Evolutionary conservation across 2,888 invertebrate species (phyloP).

Genomic region (Eurytoma californica): DNA sequence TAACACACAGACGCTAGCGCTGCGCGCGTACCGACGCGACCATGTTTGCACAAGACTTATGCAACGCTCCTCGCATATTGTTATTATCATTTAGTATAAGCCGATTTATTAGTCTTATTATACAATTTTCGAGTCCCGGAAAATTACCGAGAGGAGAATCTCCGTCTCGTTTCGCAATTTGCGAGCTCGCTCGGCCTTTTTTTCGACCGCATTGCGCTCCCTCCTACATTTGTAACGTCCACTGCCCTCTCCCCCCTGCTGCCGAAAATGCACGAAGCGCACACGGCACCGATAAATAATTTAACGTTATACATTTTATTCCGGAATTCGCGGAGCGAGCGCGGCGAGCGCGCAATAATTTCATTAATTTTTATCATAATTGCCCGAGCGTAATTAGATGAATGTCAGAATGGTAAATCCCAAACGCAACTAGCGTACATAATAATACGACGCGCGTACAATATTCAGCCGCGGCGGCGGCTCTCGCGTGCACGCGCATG

Average conservation of each 20-base stretch:
- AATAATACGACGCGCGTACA: conserved; percentile 55
- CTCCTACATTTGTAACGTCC: no score
- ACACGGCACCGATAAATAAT: conserved; percentile 2
- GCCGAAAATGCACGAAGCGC: background rate
- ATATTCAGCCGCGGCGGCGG: conserved; percentile 37
- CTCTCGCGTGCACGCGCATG: background rate
- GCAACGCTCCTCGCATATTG: conserved; percentile 52
- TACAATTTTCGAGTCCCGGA: conserved; percentile 53
- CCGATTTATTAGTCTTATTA: conserved; percentile 56
- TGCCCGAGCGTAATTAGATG: conserved; percentile 55
- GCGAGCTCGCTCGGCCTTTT: background rate
- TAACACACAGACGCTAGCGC: conserved; percentile 2
- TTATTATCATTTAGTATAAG: conserved; percentile 50
- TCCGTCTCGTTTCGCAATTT: background rate
- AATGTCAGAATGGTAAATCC: conserved; percentile 56
- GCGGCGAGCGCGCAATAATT: conserved; percentile 49
- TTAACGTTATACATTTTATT: conserved; percentile 27
- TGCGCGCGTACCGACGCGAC: conserved; percentile 17
- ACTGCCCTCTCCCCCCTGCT: no score
- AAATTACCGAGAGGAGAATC: conserved; percentile 40
- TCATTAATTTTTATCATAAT: conserved; percentile 57
- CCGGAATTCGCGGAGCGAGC: background rate
- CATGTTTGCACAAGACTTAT: conserved; percentile 56
- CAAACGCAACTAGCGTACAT: conserved; percentile 56
- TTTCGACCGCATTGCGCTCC: background rate